phyloP scores from a whole-genome alignment of 2,888 invertebrate genomes.

The Ptychoptera albimana region DNA sequence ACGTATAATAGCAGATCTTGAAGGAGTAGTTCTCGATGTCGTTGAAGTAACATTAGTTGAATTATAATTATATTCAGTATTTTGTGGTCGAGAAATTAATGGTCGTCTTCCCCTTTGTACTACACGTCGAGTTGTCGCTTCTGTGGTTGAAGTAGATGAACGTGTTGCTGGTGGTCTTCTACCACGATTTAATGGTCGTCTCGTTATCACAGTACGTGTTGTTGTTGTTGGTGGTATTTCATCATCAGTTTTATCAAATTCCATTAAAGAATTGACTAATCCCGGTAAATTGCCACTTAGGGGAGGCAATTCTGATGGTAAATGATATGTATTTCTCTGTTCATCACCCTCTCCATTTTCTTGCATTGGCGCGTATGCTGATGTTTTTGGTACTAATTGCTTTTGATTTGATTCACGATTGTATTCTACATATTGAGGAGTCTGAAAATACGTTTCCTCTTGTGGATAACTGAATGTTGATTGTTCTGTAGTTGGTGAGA shows the following conservation, averaged over 20 bases:
- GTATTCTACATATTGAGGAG: too few species aligned
- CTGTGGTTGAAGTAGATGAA: conserved; percentile 21
- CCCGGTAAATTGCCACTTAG: conserved; percentile 42
- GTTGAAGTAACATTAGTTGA: conserved; percentile 16
- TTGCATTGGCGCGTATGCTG: not conserved
- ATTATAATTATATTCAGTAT: conserved; percentile 10
- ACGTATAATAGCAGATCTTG: conserved; percentile 23
- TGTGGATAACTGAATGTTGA: too few species aligned
- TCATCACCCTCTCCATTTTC: not conserved
- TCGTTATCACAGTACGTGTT: conserved; percentile 24
- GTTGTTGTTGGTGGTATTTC: conserved; percentile 30
- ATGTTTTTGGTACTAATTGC: too few species aligned
- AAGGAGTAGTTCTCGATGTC: conserved; percentile 10
- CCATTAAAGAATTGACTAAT: conserved; percentile 42
- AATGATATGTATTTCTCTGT: conserved; percentile 27
- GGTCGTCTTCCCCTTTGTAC: conserved; percentile 30
- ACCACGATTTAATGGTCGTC: conserved; percentile 36
- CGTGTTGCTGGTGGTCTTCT: conserved; percentile 30
- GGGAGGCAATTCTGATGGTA: conserved; percentile 39
- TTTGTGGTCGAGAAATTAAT: conserved; percentile 18
- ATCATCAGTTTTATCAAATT: conserved; percentile 20
- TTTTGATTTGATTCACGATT: too few species aligned
- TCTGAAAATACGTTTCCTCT: too few species aligned
- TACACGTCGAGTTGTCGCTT: conserved; percentile 22
- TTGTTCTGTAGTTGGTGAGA: not conserved